Evolutionary conservation across 2,113 vertebrate genomes (phyloP).

Genomic region (Mastomys natalensis): DNA sequence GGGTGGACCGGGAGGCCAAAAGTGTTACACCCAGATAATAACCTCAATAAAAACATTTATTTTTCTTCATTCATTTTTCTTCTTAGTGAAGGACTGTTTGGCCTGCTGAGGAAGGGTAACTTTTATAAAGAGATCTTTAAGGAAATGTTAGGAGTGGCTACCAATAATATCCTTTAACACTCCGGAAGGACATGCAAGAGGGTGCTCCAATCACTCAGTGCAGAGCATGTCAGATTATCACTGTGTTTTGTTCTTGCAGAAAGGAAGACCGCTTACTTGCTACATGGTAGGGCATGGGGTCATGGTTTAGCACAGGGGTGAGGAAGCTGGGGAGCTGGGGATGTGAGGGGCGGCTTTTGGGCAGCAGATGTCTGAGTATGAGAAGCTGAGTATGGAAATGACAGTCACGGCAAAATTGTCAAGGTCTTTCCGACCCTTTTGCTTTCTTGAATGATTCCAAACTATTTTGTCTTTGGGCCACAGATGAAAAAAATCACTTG

Average conservation of each 20-base stretch:
- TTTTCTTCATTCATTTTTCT: constrained; percentile 48
- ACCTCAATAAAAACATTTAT: neutral
- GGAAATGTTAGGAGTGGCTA: neutral
- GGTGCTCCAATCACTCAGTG: neutral
- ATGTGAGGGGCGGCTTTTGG: neutral
- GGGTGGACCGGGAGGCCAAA: neutral
- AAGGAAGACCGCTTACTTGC: constrained; percentile 16
- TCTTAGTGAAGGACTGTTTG: neutral
- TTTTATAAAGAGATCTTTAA: constrained; percentile 41
- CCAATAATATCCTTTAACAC: constrained; percentile 17
- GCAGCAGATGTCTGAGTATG: neutral
- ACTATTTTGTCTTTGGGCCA: neutral
- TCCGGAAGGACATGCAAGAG: constrained; percentile 31
- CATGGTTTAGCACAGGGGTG: neutral
- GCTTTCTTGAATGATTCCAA: neutral
- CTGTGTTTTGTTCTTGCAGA: neutral
- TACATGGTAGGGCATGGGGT: fast-evolving
- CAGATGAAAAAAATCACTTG: neutral
- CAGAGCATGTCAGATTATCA: neutral
- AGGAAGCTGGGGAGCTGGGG: neutral
- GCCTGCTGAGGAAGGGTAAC: neutral
- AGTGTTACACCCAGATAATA: neutral
- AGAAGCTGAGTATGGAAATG: neutral
- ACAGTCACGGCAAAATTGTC: neutral
- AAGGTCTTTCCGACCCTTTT: neutral